A percentile compares a stretch with the other conserved stretches of the same genome.
phyloP scores from a whole-genome alignment of 2,113 vertebrate genomes.

The Melierax canorus region DNA sequence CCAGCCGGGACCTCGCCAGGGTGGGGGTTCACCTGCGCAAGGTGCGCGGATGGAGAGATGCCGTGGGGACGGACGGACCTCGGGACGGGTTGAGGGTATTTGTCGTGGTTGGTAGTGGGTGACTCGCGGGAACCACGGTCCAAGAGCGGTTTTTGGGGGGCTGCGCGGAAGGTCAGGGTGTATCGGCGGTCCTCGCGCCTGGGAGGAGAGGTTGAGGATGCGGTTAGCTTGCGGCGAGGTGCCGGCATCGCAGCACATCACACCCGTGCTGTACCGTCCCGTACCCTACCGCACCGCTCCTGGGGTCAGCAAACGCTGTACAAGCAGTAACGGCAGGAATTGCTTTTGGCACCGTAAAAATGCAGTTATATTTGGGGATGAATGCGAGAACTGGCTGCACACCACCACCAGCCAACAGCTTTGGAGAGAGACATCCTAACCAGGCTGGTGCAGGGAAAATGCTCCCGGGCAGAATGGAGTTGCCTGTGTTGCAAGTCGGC shows the following conservation, averaged over 20 bases:
- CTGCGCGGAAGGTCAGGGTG: neutral
- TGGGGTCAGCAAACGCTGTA: fast-evolving
- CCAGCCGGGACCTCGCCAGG: fast-evolving
- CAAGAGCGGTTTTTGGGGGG: neutral
- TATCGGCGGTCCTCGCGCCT: fast-evolving
- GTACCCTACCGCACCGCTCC: fast-evolving
- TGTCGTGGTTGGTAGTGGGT: fast-evolving
- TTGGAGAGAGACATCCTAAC: neutral
- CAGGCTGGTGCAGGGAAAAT: neutral
- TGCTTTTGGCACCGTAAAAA: neutral
- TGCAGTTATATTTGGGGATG: fast-evolving
- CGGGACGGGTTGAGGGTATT: fast-evolving
- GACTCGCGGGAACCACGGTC: fast-evolving
- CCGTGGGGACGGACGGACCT: fast-evolving
- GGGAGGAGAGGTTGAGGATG: neutral
- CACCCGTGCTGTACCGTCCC: neutral
- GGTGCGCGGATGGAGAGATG: fast-evolving
- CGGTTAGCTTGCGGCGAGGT: neutral
- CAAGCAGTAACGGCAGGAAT: neutral
- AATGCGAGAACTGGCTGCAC: neutral
- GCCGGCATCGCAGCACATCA: fast-evolving
- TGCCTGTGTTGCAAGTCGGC: neutral
- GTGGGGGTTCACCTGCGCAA: neutral
- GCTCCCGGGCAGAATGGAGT: fast-evolving
- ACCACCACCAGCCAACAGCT: neutral